phyloP scores from a whole-genome alignment of 2,888 invertebrate species.

The Apodemia mormo region DNA sequence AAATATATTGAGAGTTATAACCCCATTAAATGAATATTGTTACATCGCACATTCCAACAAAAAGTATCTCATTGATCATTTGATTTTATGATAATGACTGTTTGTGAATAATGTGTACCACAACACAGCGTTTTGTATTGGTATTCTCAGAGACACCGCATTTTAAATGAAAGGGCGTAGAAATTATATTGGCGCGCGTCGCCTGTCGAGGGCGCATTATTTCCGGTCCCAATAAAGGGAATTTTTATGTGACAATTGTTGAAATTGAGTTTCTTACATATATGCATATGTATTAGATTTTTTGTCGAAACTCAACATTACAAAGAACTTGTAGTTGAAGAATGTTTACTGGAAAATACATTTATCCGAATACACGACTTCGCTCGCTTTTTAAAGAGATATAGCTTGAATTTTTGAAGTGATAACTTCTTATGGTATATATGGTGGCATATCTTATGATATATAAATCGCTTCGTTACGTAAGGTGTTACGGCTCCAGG shows the following conservation, averaged over 20 bases:
- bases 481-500: no score
- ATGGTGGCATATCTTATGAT: no score
- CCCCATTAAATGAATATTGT: no score
- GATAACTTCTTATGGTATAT: no score
- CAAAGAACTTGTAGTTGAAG: neutral
- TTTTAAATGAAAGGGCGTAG: slow-evolving; percentile 9
- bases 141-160: slow-evolving; percentile 7
- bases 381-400: no score
- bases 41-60: no score
- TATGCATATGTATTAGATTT: neutral
- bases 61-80: neutral
- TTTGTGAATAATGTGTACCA: neutral
- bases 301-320: neutral
- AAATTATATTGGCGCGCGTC: neutral
- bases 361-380: neutral
- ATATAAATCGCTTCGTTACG: no score
- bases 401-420: no score
- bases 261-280: slow-evolving; percentile 1
- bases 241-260: slow-evolving; percentile 5
- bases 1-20: no score
- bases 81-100: neutral
- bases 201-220: slow-evolving; percentile 7
- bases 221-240: slow-evolving; percentile 13
- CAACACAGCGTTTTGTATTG: neutral
- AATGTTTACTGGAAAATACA: neutral